phyloP scores from a whole-genome alignment of 2,113 vertebrate species.

The Thryonomys swinderianus region DNA sequence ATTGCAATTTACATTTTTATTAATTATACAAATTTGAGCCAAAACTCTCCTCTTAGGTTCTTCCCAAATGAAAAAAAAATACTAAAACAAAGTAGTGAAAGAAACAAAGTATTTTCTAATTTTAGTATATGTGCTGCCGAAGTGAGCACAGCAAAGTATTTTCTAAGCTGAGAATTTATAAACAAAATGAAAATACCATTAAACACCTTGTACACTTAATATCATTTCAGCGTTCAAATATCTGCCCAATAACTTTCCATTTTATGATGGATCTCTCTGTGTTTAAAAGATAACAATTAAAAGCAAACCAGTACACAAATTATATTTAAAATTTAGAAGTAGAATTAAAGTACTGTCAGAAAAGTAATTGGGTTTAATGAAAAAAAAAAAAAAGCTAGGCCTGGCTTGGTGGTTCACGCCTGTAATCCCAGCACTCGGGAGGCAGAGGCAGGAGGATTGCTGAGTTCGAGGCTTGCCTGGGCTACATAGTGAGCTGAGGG shows the following conservation, averaged over 20 bases:
- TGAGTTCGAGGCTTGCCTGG: too few species aligned
- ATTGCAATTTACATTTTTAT: constrained; percentile 30
- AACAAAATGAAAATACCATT: neutral
- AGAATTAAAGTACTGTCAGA: neutral
- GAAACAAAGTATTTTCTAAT: constrained; percentile 43
- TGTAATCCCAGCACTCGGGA: too few species aligned
- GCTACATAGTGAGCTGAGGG: too few species aligned
- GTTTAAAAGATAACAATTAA: neutral
- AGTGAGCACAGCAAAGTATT: too few species aligned
- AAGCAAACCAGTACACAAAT: neutral
- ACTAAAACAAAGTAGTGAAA: neutral
- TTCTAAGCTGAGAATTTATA: neutral
- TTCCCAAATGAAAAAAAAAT: neutral
- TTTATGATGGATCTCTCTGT: neutral
- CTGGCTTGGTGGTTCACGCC: too few species aligned
- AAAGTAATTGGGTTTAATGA: constrained; percentile 1
- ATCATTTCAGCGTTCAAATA: neutral
- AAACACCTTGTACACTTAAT: neutral
- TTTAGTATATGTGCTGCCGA: too few species aligned
- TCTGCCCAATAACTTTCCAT: neutral
- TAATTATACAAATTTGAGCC: constrained; percentile 48
- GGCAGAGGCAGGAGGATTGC: too few species aligned
- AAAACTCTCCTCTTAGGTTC: neutral
- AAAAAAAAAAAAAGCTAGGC: constrained; percentile 34
- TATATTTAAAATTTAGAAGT: neutral